These are phyloP conservation scores for Planococcus citri DNA, from an alignment of 1,140 invertebrate genomes.

Conservation along the genomic window DNA sequence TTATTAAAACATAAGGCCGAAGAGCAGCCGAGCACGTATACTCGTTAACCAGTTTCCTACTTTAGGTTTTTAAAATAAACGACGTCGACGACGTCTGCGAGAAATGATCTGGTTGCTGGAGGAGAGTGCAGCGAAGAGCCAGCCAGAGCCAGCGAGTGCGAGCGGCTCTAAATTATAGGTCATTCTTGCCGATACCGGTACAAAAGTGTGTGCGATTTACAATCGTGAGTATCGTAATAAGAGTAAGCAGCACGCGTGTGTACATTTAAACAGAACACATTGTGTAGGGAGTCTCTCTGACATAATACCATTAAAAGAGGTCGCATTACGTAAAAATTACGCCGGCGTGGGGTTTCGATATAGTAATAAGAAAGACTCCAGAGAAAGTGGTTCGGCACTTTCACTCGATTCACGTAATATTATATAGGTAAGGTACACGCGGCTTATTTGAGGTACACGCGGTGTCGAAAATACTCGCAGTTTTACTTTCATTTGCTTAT, in stretches of 20 bases:
- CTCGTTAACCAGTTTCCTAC: too few relatives aligned
- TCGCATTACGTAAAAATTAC: conserved; percentile 17
- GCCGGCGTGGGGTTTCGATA: conserved; percentile 7
- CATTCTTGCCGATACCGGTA: background rate
- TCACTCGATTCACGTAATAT: conserved; percentile 18
- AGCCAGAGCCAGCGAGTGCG: too few relatives aligned
- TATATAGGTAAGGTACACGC: too few relatives aligned
- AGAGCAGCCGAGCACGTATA: background rate
- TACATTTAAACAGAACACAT: conserved; percentile 9
- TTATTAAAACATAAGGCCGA: background rate
- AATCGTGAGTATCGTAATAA: conserved; percentile 3
- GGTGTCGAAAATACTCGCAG: conserved; percentile 4
- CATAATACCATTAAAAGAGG: conserved; percentile 18
- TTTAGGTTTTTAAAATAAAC: background rate
- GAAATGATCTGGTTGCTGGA: background rate
- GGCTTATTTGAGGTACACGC: conserved; percentile 7
- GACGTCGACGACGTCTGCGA: too few relatives aligned
- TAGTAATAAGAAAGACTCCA: conserved; percentile 17
- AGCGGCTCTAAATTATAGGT: conserved; percentile 1
- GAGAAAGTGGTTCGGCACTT: conserved; percentile 18
- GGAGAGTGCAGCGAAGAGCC: too few relatives aligned
- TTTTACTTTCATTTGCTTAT: too few relatives aligned
- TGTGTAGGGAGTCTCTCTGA: conserved; percentile 11
- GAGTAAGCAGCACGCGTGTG: conserved; percentile 1
- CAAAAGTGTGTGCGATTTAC: background rate